A percentile compares a stretch with the other conserved stretches of the same genome.
Evolutionary conservation across 1,140 invertebrate genomes (phyloP).

Genomic region (Cydia strobilella): DNA sequence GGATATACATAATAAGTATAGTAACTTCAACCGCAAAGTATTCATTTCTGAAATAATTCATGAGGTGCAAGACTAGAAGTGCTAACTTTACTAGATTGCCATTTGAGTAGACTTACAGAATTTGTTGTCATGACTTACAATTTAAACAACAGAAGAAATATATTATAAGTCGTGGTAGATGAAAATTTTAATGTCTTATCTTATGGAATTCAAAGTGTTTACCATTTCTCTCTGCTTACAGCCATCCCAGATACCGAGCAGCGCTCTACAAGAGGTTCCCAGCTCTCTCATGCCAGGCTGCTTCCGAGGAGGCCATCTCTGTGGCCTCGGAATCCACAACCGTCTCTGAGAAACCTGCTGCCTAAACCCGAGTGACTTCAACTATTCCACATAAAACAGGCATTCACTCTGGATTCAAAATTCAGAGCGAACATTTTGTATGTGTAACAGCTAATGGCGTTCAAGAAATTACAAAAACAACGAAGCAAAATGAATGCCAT

Average conservation of each 20-base stretch:
- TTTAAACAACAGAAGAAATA: too few species aligned
- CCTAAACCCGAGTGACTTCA: constrained; percentile 65
- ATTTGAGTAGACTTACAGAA: not conserved
- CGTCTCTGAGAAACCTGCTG: constrained; percentile 80
- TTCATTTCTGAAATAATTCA: too few species aligned
- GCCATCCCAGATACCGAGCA: constrained; percentile 84
- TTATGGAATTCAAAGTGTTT: not conserved
- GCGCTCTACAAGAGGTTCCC: constrained; percentile 84
- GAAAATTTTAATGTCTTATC: constrained; percentile 14
- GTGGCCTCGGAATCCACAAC: constrained; percentile 81
- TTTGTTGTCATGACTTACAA: not conserved
- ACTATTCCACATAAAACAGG: not conserved
- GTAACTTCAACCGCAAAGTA: too few species aligned
- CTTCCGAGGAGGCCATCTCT: constrained; percentile 79
- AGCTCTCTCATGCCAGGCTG: constrained; percentile 78
- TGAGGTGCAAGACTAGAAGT: not conserved
- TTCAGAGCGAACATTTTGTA: not conserved
- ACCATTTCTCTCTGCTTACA: constrained; percentile 44
- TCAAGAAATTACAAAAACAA: constrained; percentile 8
- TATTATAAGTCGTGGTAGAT: too few species aligned
- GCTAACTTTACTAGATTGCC: not conserved
- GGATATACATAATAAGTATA: too few species aligned
- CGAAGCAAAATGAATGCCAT: not conserved
- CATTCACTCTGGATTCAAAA: constrained; percentile 2
- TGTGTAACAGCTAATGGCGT: not conserved